A percentile compares a stretch with the other conserved stretches of the same genome.
These are phyloP conservation scores for Amazona vittata DNA, from an alignment of 2,113 vertebrate species.

Conservation along the genomic window DNA sequence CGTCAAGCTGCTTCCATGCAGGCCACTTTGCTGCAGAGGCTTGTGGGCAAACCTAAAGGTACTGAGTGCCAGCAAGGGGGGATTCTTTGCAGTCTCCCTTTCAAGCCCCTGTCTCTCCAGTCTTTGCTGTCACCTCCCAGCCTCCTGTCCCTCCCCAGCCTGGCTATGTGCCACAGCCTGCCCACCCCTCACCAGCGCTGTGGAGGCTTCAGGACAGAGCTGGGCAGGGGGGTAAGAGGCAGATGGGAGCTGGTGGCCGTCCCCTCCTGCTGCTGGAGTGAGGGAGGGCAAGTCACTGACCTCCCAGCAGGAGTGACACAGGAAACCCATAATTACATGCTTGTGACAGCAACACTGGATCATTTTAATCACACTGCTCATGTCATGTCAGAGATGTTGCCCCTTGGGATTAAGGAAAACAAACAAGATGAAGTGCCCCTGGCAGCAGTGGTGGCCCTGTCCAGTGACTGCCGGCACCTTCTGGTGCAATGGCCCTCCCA, in stretches of 20 bases:
- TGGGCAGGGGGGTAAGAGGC: not conserved
- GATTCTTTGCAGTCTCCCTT: not conserved
- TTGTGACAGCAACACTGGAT: constrained; percentile 67
- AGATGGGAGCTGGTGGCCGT: not conserved
- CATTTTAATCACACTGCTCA: constrained; percentile 69
- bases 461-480: not conserved
- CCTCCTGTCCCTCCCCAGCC: not conserved
- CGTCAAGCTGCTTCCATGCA: fast-evolving
- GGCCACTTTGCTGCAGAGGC: not conserved
- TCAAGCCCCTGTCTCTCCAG: not conserved
- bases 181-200: not conserved
- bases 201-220: not conserved
- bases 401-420: constrained; percentile 64
- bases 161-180: not conserved
- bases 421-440: not conserved
- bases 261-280: constrained; percentile 8
- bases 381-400: constrained; percentile 60
- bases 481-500: not conserved
- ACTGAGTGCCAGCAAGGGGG: not conserved
- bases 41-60: not conserved
- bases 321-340: constrained; percentile 70
- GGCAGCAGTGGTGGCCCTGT: not conserved
- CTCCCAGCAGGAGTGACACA: constrained; percentile 72
- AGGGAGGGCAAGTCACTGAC: constrained; percentile 67
- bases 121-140: not conserved